phyloP scores from a whole-genome alignment of 2,113 vertebrate genomes.

The Melozone crissalis region DNA sequence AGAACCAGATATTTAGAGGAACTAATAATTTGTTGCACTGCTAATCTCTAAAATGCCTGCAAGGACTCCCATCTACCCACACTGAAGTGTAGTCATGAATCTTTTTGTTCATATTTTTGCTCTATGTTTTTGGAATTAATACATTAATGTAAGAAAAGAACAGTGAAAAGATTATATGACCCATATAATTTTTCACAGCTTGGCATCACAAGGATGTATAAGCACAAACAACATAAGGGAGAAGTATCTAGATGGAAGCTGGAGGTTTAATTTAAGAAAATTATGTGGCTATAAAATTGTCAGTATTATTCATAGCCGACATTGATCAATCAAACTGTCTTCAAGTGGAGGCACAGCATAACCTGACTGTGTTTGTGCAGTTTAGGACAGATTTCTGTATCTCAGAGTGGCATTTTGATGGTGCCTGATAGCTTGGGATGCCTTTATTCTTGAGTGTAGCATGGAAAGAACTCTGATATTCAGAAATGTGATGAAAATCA shows the following conservation, averaged over 20 bases:
- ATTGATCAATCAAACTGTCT: slow-evolving; percentile 15
- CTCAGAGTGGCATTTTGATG: neutral
- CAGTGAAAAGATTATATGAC: neutral
- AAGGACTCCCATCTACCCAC: neutral
- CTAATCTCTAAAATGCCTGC: slow-evolving; percentile 6
- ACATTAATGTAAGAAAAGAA: neutral
- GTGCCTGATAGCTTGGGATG: neutral
- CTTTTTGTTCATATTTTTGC: neutral
- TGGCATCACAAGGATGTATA: neutral
- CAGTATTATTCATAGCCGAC: slow-evolving; percentile 1
- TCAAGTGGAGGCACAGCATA: neutral
- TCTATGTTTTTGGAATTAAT: neutral
- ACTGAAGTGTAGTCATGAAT: neutral
- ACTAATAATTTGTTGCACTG: slow-evolving; percentile 24
- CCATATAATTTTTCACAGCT: neutral
- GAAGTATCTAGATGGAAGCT: neutral
- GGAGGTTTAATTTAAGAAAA: slow-evolving; percentile 33
- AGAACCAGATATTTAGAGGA: slow-evolving; percentile 21
- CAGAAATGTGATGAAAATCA: neutral
- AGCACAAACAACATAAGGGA: slow-evolving; percentile 26
- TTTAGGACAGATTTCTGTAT: neutral
- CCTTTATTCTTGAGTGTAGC: neutral
- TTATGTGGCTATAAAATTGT: slow-evolving; percentile 17
- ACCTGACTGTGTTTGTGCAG: neutral
- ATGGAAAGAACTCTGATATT: neutral